Base-by-base conservation (phyloP, 2,797 vertebrate genomes). In the Poeciliopsis gracilis region DNA sequence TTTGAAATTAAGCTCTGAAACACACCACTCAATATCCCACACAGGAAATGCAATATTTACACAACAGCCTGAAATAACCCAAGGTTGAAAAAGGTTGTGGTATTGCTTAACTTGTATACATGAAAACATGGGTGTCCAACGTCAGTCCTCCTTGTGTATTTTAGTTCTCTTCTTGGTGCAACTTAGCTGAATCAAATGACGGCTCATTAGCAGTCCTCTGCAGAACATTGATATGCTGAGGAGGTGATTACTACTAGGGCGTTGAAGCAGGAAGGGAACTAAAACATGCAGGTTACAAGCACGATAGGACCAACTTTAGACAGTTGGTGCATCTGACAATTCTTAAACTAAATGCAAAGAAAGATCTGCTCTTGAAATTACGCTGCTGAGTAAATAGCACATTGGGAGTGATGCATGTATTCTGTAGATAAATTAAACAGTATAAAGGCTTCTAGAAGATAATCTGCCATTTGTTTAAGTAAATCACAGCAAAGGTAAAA, bases 21-120 rank as follows among this genome's bases (percentile, higher is more conserved):
- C 15, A 25, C 0, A 0, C 30, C 18, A 57, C 61, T 36, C 63
- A 23, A 69, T 25, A 43, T 55, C 18, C 79, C 43, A 63, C 18
- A 72, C 15, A n/a, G 25, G 13, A 76, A 49, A 63, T 67, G 38
- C 20, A 3, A 69, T 67, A 12, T 0, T 28, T 78, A 59, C 33
- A 87, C 75, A 80, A 80, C 77, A n/a, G 66, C 76, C 76, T 74
- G 46, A 66, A 25, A n/a, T 20, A 49, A 73, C 41, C 45, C 67
- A 77, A 79, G 77, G 73, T 23, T 36, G 7, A 66, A 66, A 66
- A 70, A 69, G 57, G 25, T 18, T 33, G 36, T 33, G 20, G 18
- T 38, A 69, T 20, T 63, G 46, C 5, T 25, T 10, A 78, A 47
- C n/a, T 66, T 28, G 11, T 43, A 38, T 41, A 66, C 61, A 38